Evolutionary conservation across 2,113 vertebrate genomes (phyloP).

Genomic region (Bos javanicus): DNA sequence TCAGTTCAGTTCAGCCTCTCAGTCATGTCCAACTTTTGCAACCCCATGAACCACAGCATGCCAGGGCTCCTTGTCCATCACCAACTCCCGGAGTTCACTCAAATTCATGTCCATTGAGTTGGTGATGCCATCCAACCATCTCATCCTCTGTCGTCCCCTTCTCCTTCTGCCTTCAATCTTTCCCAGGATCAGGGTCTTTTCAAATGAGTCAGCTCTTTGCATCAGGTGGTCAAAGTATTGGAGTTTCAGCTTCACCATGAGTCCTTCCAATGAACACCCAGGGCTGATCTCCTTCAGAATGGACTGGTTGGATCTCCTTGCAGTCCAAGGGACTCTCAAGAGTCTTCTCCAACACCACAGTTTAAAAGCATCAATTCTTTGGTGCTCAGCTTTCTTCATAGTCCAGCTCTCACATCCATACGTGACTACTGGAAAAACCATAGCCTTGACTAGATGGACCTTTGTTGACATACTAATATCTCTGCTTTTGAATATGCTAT

Average conservation of each 20-base stretch:
- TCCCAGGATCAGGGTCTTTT: background rate
- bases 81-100: background rate
- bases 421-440: background rate
- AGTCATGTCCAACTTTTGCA: background rate
- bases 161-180: background rate
- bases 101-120: background rate
- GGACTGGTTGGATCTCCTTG: background rate
- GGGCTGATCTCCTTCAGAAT: background rate
- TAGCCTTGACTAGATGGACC: background rate
- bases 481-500: background rate
- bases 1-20: background rate
- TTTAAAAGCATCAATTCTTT: background rate
- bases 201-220: background rate
- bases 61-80: background rate
- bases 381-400: background rate
- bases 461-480: background rate
- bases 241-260: background rate
- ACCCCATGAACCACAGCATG: background rate
- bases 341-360: background rate
- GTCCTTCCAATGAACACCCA: background rate
- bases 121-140: background rate
- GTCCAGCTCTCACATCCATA: background rate
- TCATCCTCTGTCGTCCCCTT: fast-evolving
- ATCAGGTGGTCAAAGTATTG: background rate
- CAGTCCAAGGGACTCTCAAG: background rate